Evolutionary conservation across 2,797 vertebrate genomes (phyloP).

Genomic region (Melopsittacus undulatus): DNA sequence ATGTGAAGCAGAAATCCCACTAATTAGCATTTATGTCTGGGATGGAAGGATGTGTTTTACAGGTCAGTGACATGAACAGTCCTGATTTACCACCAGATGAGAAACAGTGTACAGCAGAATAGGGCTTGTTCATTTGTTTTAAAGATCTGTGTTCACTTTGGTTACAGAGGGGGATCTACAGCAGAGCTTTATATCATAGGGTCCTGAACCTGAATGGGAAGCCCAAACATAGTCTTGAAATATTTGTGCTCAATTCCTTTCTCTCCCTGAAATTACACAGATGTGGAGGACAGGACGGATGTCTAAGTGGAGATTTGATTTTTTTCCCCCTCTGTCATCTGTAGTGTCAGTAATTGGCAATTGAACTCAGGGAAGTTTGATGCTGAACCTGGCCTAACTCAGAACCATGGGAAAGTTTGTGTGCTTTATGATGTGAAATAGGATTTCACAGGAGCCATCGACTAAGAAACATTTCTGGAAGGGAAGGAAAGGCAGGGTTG

Average conservation of each 20-base stretch:
- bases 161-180: background rate
- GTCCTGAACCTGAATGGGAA: background rate
- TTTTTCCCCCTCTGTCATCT: background rate
- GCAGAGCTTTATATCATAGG: background rate
- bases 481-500: background rate
- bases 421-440: background rate
- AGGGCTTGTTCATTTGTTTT: background rate
- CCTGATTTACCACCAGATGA: background rate
- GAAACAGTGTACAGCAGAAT: background rate
- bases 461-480: background rate
- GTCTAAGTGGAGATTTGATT: background rate
- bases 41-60: background rate
- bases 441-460: background rate
- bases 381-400: background rate
- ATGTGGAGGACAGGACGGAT: background rate
- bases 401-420: background rate
- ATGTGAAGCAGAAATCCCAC: slow-evolving; percentile 34
- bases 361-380: background rate
- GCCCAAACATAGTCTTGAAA: background rate
- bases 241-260: background rate
- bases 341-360: background rate
- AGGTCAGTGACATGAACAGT: background rate
- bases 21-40: slow-evolving; percentile 18
- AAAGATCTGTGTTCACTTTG: background rate
- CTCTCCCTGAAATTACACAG: background rate